phyloP scores from a whole-genome alignment of 2,797 vertebrate species.

The Tokudaia muenninki region DNA sequence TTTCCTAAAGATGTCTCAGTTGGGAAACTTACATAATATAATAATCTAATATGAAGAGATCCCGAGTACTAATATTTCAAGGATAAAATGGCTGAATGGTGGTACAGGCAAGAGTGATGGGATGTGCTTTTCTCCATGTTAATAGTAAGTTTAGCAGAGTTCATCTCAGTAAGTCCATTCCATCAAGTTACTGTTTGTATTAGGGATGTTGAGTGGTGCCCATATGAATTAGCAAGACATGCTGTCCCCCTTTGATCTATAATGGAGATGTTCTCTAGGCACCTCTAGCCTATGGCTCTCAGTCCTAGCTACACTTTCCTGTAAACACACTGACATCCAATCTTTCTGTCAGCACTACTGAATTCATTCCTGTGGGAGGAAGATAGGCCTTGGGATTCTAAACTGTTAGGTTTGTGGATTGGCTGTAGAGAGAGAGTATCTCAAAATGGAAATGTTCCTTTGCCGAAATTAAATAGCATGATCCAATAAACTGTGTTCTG shows the following conservation, averaged over 20 bases:
- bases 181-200: too few relatives aligned
- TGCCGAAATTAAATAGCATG: not conserved
- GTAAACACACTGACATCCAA: not conserved
- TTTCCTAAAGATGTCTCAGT: slow-evolving; percentile 5
- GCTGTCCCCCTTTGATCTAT: not conserved
- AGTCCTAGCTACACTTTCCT: not conserved
- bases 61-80: not conserved
- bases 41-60: not conserved
- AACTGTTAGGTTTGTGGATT: not conserved
- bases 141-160: not conserved
- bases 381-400: not conserved
- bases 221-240: not conserved
- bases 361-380: not conserved
- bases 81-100: not conserved
- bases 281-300: not conserved
- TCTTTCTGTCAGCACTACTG: not conserved
- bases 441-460: not conserved
- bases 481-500: not conserved
- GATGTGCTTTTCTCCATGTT: not conserved
- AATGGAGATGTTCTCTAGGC: not conserved
- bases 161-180: not conserved
- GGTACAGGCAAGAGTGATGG: not conserved
- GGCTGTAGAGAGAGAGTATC: not conserved
- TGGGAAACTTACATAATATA: slow-evolving; percentile 1
- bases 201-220: not conserved